Evolutionary conservation across 2,113 vertebrate species (phyloP).

Genomic region (Eudorcas thomsonii): DNA sequence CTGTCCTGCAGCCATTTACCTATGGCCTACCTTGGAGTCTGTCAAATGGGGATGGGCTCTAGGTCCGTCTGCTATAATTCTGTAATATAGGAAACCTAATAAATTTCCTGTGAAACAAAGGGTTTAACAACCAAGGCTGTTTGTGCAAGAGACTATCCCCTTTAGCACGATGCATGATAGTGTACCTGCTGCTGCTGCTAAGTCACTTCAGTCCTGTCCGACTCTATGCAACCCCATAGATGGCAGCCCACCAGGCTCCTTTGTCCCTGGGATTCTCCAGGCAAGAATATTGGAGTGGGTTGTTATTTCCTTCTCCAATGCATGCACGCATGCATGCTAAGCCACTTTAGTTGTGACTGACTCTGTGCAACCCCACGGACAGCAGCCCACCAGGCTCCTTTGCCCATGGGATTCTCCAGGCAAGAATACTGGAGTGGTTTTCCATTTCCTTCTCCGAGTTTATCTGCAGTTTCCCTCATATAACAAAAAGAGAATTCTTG

Average conservation of each 20-base stretch:
- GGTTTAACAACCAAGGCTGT: neutral
- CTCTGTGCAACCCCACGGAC: neutral
- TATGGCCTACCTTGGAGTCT: neutral
- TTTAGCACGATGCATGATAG: neutral
- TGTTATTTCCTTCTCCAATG: neutral
- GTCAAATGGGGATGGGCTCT: neutral
- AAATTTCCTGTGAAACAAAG: neutral
- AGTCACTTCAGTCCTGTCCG: accelerated
- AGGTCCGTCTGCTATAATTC: neutral
- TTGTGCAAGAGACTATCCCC: neutral
- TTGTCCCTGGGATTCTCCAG: neutral
- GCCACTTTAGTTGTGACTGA: neutral
- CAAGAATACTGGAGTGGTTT: neutral
- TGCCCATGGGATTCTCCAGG: neutral
- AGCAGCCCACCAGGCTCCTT: neutral
- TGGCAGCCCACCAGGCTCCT: neutral
- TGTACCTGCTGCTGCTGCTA: neutral
- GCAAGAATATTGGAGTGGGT: neutral
- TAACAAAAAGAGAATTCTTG: neutral
- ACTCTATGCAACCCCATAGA: neutral
- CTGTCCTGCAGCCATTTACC: neutral
- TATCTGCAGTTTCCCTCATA: neutral
- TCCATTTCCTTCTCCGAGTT: neutral
- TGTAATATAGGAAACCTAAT: neutral
- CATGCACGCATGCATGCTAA: neutral